Base-by-base conservation (phyloP, 1,140 invertebrate species). In the Aphaenogaster floridana region DNA sequence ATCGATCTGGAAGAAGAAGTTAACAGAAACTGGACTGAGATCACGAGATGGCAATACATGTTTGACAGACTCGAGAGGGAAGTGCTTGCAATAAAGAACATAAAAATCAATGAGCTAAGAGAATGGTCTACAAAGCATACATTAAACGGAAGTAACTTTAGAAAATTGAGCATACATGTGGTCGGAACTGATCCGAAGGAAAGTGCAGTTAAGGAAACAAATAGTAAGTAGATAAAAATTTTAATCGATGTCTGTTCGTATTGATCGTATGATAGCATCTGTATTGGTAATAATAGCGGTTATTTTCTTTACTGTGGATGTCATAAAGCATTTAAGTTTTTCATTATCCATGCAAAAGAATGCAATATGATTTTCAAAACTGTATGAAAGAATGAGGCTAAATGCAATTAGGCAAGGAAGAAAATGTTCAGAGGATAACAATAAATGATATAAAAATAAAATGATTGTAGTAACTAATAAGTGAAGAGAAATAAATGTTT, bases 1-100 rank as follows among this genome's bases (percentile, higher is more conserved):
- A 96, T 97, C 80, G 96, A 97, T 64, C 94, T 98, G 66, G 96
- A 96, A 77, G 97, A 98, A 83, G 98, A 98, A 94, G 96, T 98
- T 6, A 88, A 92, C 11, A 96, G 97, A 89, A 97, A 98, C 91
- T 98, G 97, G 97, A 91, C 92, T 0, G 98, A 98, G 94, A 98
- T 98, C 17, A 93, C 95, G 0, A 95, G 93, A 36, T 94, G 96
- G 39, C 96, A 97, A 39, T 98, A 97, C 78, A 94, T 97, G 68
- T 98, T 98, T 91, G 97, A 98, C 92, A 96, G 97, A 88, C 87
- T 96, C 2, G 95, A 96, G 77, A 94, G 95, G 64, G 97, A 97
- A 95, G 96, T 97, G 42, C 88, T 92, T 7, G 92, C 90, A 5
- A 95, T 96, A 34, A 88, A 95, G 36, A 54, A 88, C 7, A 88